Conservation (phyloP, 1,140 invertebrate species). For the Apis cerana region DNA sequence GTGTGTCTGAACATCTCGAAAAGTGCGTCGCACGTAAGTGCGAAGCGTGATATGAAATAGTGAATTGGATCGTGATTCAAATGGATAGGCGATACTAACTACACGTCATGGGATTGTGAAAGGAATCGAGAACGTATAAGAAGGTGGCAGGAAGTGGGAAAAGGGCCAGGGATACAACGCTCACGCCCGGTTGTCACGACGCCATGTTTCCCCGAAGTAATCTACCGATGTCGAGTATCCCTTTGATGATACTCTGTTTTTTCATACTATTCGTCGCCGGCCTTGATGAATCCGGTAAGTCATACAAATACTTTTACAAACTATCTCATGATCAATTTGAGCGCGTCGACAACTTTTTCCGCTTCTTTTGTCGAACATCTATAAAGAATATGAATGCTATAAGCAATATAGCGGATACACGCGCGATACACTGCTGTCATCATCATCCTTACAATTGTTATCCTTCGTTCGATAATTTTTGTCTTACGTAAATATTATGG, state of each 20-base stretch:
- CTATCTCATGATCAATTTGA: background rate
- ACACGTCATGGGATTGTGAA: conserved; percentile 48
- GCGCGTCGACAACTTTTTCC: background rate
- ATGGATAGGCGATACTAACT: conserved; percentile 40
- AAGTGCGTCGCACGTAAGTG: conserved; percentile 53
- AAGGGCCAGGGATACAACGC: conserved; percentile 55
- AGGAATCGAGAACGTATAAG: conserved; percentile 23
- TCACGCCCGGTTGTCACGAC: conserved; percentile 74
- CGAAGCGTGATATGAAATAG: conserved; percentile 50
- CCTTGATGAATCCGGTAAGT: conserved; percentile 69
- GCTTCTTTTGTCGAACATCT: conserved; percentile 8
- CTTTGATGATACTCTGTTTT: conserved; percentile 59
- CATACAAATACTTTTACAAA: background rate
- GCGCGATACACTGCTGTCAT: conserved; percentile 25
- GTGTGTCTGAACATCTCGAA: conserved; percentile 34
- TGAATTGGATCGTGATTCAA: conserved; percentile 20
- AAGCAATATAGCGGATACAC: conserved; percentile 14
- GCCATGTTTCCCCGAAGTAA: conserved; percentile 72
- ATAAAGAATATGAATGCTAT: background rate
- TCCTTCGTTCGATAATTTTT: background rate
- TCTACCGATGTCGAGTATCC: conserved; percentile 66
- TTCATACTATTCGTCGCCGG: conserved; percentile 59
- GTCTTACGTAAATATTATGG: background rate
- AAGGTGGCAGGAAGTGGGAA: conserved; percentile 46
- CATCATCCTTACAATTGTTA: background rate